Conservation (phyloP, 2,113 vertebrate species). For the Ploceus nigricollis region DNA sequence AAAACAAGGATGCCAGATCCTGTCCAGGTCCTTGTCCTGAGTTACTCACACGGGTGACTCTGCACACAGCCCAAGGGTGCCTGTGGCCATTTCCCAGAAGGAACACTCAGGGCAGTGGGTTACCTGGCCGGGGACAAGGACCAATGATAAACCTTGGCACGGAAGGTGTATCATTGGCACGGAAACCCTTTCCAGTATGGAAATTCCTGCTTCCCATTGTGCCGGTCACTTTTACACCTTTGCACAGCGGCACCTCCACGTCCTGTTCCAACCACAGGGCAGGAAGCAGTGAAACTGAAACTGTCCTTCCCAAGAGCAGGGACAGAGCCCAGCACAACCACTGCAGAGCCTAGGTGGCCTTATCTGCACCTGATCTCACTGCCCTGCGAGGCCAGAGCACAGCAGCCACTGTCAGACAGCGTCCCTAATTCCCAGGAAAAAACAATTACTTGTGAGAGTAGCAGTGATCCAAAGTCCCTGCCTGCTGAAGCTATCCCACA, state of each 20-base stretch:
- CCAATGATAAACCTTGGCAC: not conserved
- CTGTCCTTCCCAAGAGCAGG: not conserved
- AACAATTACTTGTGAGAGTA: not conserved
- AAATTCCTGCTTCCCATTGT: not conserved
- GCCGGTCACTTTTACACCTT: not conserved
- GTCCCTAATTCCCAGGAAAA: not conserved
- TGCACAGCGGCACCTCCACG: accelerated
- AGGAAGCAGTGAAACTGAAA: not conserved
- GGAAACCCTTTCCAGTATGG: accelerated
- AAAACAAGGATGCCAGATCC: not conserved
- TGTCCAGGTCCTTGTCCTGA: accelerated
- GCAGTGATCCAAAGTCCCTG: accelerated
- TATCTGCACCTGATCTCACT: accelerated
- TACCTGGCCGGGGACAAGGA: not conserved
- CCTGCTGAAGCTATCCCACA: not conserved
- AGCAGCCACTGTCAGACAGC: not conserved
- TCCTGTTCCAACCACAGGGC: not conserved
- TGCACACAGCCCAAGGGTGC: not conserved
- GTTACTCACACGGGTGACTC: accelerated
- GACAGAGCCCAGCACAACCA: not conserved
- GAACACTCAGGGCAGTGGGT: not conserved
- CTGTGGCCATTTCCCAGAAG: not conserved
- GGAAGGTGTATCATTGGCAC: too few species aligned
- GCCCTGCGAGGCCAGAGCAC: not conserved
- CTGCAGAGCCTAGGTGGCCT: not conserved